phyloP scores from a whole-genome alignment of 2,113 vertebrate genomes.

The Thunnus maccoyii region DNA sequence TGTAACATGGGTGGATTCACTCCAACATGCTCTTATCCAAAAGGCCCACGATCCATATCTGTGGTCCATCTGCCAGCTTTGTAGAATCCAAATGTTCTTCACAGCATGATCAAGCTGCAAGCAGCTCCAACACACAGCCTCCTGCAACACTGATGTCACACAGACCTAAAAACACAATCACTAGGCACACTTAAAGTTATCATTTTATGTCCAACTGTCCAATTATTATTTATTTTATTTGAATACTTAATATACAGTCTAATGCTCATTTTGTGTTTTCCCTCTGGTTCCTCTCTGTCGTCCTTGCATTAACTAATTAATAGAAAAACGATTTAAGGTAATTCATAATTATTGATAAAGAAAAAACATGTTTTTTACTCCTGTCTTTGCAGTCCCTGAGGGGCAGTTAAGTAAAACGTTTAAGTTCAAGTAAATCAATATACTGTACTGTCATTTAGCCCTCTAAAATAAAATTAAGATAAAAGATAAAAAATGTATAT shows the following conservation, averaged over 20 bases:
- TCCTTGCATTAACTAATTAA: background rate
- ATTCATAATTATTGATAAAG: background rate
- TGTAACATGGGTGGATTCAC: slow-evolving; percentile 50
- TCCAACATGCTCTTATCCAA: slow-evolving; percentile 54
- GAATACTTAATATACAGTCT: background rate
- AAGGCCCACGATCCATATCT: slow-evolving; percentile 25
- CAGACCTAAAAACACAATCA: slow-evolving; percentile 5
- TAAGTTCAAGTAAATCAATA: no score
- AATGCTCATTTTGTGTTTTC: background rate
- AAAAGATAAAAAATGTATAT: no score
- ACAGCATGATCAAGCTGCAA: slow-evolving; percentile 55
- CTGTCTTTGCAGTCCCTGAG: background rate
- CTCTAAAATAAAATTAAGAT: no score
- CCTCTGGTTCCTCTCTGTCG: background rate
- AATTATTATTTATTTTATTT: background rate
- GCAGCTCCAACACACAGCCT: slow-evolving; percentile 20
- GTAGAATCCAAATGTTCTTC: slow-evolving; percentile 58
- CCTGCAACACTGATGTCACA: slow-evolving; percentile 23
- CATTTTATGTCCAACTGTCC: background rate
- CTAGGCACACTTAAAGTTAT: background rate
- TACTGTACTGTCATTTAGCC: no score
- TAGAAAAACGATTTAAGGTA: background rate
- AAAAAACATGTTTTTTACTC: background rate
- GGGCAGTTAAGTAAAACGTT: no score
- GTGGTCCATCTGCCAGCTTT: slow-evolving; percentile 69